Conservation (phyloP, 2,888 invertebrate genomes). For the Spodoptera littoralis region DNA sequence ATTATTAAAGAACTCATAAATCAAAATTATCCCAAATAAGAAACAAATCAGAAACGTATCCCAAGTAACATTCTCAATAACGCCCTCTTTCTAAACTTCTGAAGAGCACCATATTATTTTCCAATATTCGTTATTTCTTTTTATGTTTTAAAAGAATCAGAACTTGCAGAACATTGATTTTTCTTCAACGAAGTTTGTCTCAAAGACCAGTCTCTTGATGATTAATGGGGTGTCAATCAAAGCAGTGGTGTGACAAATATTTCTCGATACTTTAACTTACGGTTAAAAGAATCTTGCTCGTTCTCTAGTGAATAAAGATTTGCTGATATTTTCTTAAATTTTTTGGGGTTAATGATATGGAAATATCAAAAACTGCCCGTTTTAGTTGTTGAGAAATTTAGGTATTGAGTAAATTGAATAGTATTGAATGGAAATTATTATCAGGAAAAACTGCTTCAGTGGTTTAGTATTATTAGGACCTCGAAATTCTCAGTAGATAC, state of each 20-base stretch:
- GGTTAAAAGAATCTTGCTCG: slow-evolving; percentile 36
- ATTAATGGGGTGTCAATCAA: slow-evolving; percentile 66
- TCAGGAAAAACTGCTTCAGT: too few relatives aligned
- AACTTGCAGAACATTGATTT: slow-evolving; percentile 51
- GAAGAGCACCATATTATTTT: slow-evolving; percentile 29
- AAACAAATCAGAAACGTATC: too few relatives aligned
- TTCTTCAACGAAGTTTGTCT: slow-evolving; percentile 53
- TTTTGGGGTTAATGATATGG: slow-evolving; percentile 33
- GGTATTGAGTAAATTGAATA: background rate
- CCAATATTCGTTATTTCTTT: slow-evolving; percentile 35
- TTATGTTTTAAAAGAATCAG: slow-evolving; percentile 45
- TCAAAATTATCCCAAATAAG: too few relatives aligned
- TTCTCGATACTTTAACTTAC: slow-evolving; percentile 51
- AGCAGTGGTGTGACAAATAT: slow-evolving; percentile 61
- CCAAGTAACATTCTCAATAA: slow-evolving; percentile 8
- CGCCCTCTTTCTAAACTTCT: slow-evolving; percentile 8
- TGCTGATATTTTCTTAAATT: slow-evolving; percentile 25
- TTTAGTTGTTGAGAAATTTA: background rate
- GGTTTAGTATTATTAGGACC: too few relatives aligned
- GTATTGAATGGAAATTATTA: too few relatives aligned
- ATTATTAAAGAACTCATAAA: too few relatives aligned
- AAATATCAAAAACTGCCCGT: slow-evolving; percentile 18
- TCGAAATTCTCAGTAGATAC: too few relatives aligned
- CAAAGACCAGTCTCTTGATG: slow-evolving; percentile 48
- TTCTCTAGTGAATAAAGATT: slow-evolving; percentile 29